Base-by-base conservation (phyloP, 2,113 vertebrate genomes). In the Xenopus borealis region DNA sequence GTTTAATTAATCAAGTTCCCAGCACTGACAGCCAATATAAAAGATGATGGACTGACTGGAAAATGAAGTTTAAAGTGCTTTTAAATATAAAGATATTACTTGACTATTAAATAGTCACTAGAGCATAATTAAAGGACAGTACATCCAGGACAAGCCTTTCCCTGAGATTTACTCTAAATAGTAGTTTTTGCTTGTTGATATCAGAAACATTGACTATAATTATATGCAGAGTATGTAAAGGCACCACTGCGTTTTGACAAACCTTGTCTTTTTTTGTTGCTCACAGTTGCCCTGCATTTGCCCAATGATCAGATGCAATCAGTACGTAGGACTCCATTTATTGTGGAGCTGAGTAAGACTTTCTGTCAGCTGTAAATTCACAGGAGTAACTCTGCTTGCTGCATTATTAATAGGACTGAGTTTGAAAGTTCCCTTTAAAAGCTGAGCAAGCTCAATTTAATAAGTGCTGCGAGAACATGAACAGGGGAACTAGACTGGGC, bases 271-370 rank as follows among this genome's bases (percentile, higher is more conserved):
- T 18, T 67, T 75, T 52, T 68, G 72, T 52, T 44, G 30, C 53
- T 52, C 17, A 30, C 57, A 61, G 72, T 40, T 50, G 55, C 59
- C 65, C 55, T 62, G 64, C 46, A 27, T 57, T 59, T 68, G 46
- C 65, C 65, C 64, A 66, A 47, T 52, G 16, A 53, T 69, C 12
- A 61, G 73, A 75, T 50, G 55, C 0, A 62, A n/a, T 20, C 45
- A 12, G 27, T 16, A 30, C 4, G 50, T 30, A 80, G 84, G 81
- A 83, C 88, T 71, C 85, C 83, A 78, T 78, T 86, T 80, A 69
- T 85, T 72, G 84, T 86, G 1, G 83, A 88, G 83, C 81, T 85
- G 79, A 91, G 85, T 82, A 88, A 87, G 89, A 85, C 81, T 71
- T 80, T 81, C 79, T 86, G 79, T 44, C 19, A 79, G 75, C 79